Percentiles rank a stretch among this genome's conserved stretches.
Evolutionary conservation across 1,140 invertebrate species (phyloP).

Genomic region (Caenorhabditis inopinata): DNA sequence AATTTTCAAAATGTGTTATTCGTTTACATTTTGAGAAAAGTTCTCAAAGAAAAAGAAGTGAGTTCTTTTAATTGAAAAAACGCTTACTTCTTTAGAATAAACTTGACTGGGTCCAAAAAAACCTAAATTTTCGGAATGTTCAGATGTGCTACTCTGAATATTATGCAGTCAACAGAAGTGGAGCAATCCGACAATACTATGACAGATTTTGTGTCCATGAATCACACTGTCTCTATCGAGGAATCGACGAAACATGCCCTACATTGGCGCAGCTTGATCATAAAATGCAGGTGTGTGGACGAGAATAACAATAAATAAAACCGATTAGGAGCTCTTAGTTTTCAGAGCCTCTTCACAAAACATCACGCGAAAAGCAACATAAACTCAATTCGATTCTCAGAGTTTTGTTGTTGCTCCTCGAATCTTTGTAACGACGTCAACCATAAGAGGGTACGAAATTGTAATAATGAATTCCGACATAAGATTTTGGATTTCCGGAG

Average conservation of each 20-base stretch:
- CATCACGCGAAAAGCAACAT: background rate
- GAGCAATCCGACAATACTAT: slow-evolving; percentile 36
- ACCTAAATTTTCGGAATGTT: slow-evolving; percentile 11
- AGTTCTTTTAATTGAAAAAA: too few species aligned
- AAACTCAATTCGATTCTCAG: slow-evolving; percentile 24
- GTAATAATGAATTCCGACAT: background rate
- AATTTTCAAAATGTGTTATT: too few species aligned
- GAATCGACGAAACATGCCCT: slow-evolving; percentile 39
- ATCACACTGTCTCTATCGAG: slow-evolving; percentile 40
- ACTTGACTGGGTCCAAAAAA: slow-evolving; percentile 4
- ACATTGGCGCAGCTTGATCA: slow-evolving; percentile 39
- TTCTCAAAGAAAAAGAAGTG: background rate
- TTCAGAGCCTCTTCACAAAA: slow-evolving; percentile 30
- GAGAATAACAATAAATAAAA: background rate
- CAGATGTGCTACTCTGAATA: slow-evolving; percentile 48
- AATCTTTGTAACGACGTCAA: slow-evolving; percentile 33
- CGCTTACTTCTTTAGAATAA: too few species aligned
- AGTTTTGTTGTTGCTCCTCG: slow-evolving; percentile 16
- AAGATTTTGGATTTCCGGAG: background rate
- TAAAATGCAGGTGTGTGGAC: slow-evolving; percentile 32
- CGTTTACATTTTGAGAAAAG: too few species aligned
- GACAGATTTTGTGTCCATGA: slow-evolving; percentile 49
- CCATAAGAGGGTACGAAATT: background rate
- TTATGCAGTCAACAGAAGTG: slow-evolving; percentile 42
- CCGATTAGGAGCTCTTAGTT: background rate